Base-by-base conservation (phyloP, 2,113 vertebrate genomes). In the Ptyas mucosa region DNA sequence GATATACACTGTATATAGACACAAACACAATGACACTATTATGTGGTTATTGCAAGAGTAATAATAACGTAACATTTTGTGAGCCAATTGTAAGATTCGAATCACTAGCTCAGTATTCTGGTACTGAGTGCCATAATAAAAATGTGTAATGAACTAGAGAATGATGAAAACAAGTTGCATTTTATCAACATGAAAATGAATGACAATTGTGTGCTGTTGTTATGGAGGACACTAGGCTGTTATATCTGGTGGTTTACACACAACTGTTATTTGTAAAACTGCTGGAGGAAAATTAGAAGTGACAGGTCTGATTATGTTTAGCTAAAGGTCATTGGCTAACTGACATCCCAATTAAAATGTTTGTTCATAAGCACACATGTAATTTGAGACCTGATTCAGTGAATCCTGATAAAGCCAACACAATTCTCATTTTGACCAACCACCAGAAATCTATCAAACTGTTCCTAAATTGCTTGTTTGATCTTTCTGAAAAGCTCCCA, bases 311-410 rank as follows among this genome's bases (percentile, higher is more conserved):
- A 46, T 20, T 34, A 34, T 51, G 43, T 49, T 81, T 85, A 23
- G 39, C 54, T 85, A 26, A 93, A 58, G 75, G 75, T 85, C 92
- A 86, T 20, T 81, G 53, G 43, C 26, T 93, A 93, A 86, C 46
- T 86, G 69, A 90, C 88, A 90, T 85, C 92, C 18, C 92, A 93
- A 86, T 85, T 86, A 61, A 52, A 51, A 55, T 49, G 8, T 93
- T 58, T 51, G 54, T 14, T 58, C 29, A 49, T n/a, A 90, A 86
- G 26, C n/a, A 85, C 5, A 7, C 26, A 46, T 26, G 15, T 43
- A 51, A 55, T 69, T 34, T 51, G 69, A 85, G 34, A 85, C 12
- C 39, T 85, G 8, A 61, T 89, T 89, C 69, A 26, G 52, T 52
- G 52, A 85, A 46, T 89, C 53, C 7, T 39, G 69, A 51, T 89